A percentile compares a stretch with the other conserved stretches of the same genome.
These are phyloP conservation scores for Eutrigla gurnardus DNA, from an alignment of 2,797 vertebrate species.

Conservation along the genomic window DNA sequence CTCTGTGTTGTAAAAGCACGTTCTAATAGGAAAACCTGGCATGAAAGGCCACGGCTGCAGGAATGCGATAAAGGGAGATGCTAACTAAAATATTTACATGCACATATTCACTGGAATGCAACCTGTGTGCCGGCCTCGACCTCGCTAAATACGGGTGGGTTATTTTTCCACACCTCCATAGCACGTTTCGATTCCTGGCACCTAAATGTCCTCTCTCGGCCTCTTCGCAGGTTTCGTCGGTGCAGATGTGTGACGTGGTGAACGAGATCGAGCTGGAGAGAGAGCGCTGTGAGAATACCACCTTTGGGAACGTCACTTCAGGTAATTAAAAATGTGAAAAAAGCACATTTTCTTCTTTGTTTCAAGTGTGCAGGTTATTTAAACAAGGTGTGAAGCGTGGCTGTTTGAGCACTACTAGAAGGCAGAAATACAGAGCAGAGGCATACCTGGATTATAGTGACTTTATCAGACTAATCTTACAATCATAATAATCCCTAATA, in stretches of 20 bases:
- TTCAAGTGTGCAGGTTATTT: conserved; percentile 31
- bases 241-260: conserved; percentile 85
- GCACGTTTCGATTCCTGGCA: conserved; percentile 12
- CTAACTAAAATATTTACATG: conserved; percentile 27
- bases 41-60: not conserved
- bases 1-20: conserved; percentile 32
- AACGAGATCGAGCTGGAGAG: conserved; percentile 83
- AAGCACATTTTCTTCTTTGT: conserved; percentile 38
- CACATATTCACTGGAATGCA: conserved; percentile 6
- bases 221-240: conserved; percentile 70
- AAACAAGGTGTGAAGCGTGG: conserved; percentile 40
- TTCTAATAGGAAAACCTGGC: conserved; percentile 13
- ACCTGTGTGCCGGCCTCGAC: not conserved
- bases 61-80: conserved; percentile 18
- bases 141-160: not conserved
- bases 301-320: conserved; percentile 82
- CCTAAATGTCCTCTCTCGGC: conserved; percentile 36
- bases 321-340: conserved; percentile 66
- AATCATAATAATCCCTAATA: not conserved
- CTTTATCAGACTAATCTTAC: not conserved
- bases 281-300: conserved; percentile 81
- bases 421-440: conserved; percentile 5
- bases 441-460: not conserved
- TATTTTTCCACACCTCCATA: not conserved
- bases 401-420: conserved; percentile 9